Base-by-base conservation (phyloP, 2,888 invertebrate species). In the Gari tellinella region DNA sequence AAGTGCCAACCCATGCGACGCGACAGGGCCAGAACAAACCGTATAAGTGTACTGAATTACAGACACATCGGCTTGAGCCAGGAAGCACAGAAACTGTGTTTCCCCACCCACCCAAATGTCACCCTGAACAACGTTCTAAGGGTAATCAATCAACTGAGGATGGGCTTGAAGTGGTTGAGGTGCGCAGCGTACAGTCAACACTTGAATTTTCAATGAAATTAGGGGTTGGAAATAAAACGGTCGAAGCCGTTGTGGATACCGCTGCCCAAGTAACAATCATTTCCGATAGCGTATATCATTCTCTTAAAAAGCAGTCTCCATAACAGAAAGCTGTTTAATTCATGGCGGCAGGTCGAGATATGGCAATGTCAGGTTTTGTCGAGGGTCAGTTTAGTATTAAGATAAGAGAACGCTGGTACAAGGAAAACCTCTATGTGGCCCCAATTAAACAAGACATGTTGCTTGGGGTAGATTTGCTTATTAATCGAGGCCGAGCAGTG, bases 211-310 rank as follows among this genome's bases (percentile, higher is more conserved):
- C 15, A 8, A n/a, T 51, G 17, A 14, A 19, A 10, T 10, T 51
- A 8, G n/a, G 10, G n/a, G n/a, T 14, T 19, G 25, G 23, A 10
- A n/a, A 51, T 23, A 5, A 51, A 8, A 10, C 21, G 10, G 23
- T 51, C 12, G n/a, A 8, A 10, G 51, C 51, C 17, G 51, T 51
- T 21, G 51, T 51, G 7, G 51, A 51, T 51, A 51, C 51, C 12
- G 51, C 51, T 14, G 51, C 53, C 10, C 21, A 53, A 37, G 53
- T 56, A n/a, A 31, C 53, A 5, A 12, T 53, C 15, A 53, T 53
- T 41, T 38, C 21, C 17, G 56, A 56, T 19, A 41, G 25, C 4
- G 14, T 26, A 10, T 41, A 25, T 10, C n/a, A n/a, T n/a, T n/a
- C n/a, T n/a, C n/a, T n/a, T n/a, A n/a, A n/a, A n/a, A n/a, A n/a